phyloP scores from a whole-genome alignment of 1,140 invertebrate species.

The Euborellia annulipes region DNA sequence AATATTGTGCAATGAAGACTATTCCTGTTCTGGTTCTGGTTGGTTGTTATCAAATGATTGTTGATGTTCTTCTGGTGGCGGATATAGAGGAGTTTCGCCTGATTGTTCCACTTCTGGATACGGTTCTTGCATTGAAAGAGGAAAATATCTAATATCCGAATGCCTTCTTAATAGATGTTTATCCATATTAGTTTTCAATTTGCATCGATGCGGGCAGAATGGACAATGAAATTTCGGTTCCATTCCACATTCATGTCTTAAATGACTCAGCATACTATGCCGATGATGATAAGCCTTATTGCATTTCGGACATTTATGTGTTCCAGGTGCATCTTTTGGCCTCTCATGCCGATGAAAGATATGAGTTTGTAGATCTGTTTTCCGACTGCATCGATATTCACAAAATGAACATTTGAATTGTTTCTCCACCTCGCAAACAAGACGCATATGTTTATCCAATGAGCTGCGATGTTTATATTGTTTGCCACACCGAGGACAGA shows the following conservation, averaged over 20 bases:
- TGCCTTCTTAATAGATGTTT: no score
- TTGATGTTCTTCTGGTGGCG: no score
- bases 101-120: no score
- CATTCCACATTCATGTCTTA: conserved; percentile 13
- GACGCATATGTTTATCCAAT: conserved; percentile 17
- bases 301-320: conserved; percentile 9
- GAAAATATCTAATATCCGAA: no score
- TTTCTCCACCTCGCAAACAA: conserved; percentile 17
- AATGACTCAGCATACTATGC: conserved; percentile 16
- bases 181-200: no score
- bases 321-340: no score
- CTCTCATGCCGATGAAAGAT: conserved; percentile 32
- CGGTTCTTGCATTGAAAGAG: no score
- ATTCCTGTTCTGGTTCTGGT: no score
- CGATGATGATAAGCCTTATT: conserved; percentile 32
- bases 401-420: conserved; percentile 23
- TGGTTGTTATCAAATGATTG: no score
- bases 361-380: conserved; percentile 71
- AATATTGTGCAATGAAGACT: no score
- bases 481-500: conserved; percentile 35
- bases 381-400: conserved; percentile 21
- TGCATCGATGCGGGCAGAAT: conserved; percentile 14
- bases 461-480: conserved; percentile 17
- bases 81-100: no score
- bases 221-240: conserved; percentile 13